phyloP scores from a whole-genome alignment of 2,888 invertebrate species.

The Parthenolecanium corni region DNA sequence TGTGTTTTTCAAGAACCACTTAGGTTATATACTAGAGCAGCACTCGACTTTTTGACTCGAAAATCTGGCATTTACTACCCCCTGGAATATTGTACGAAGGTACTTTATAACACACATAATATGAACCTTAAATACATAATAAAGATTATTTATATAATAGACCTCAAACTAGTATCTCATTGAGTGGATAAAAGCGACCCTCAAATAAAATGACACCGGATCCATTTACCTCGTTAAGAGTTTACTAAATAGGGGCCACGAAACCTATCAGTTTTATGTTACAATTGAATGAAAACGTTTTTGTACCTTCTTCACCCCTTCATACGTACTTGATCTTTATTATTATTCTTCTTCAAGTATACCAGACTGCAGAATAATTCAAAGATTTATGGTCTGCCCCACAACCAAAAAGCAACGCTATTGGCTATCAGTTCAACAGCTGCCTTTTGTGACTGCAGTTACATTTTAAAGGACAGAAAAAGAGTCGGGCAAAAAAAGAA shows the following conservation, averaged over 20 bases:
- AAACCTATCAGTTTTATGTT: slow-evolving; percentile 15
- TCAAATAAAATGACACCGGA: slow-evolving; percentile 7
- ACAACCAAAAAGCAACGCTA: not conserved
- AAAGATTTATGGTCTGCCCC: slow-evolving; percentile 16
- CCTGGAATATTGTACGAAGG: not conserved
- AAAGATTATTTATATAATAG: slow-evolving; percentile 13
- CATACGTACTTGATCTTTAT: not conserved
- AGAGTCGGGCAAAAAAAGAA: no score
- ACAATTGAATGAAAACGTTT: not conserved
- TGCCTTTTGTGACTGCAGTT: slow-evolving; percentile 3
- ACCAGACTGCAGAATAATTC: slow-evolving; percentile 25
- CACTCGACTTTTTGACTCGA: not conserved
- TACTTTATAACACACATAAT: not conserved
- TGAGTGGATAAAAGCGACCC: not conserved
- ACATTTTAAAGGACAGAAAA: not conserved
- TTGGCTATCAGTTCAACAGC: slow-evolving; percentile 11
- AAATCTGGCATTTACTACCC: not conserved
- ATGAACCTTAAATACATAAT: not conserved
- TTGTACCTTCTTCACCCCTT: slow-evolving; percentile 3
- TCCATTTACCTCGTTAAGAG: slow-evolving; percentile 11
- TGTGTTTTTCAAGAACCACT: no score
- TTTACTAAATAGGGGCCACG: slow-evolving; percentile 13
- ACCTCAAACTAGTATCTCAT: slow-evolving; percentile 12
- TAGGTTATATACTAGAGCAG: no score
- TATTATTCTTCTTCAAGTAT: slow-evolving; percentile 1